These are phyloP conservation scores for Trichoplusia ni DNA, from an alignment of 1,140 invertebrate species.

Conservation along the genomic window DNA sequence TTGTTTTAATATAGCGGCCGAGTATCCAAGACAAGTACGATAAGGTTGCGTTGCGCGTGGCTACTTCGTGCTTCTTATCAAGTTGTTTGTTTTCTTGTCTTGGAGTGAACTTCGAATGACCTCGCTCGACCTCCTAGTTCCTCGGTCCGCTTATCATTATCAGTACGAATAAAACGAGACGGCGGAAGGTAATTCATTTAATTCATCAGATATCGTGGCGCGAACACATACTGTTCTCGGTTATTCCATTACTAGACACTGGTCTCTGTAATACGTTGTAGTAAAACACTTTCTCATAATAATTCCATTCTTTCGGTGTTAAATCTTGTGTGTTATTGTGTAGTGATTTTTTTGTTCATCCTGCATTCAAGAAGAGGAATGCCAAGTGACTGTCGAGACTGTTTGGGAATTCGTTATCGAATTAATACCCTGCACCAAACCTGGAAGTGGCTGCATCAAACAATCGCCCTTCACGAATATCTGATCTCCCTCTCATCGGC, in stretches of 20 bases:
- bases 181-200: slow-evolving; percentile 67
- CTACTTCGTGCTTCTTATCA: slow-evolving; percentile 74
- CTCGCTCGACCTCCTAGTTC: slow-evolving; percentile 74
- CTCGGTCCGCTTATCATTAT: slow-evolving; percentile 75
- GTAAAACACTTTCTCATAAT: not conserved
- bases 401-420: slow-evolving; percentile 92
- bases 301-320: slow-evolving; percentile 19
- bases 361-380: slow-evolving; percentile 88
- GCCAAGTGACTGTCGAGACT: slow-evolving; percentile 91
- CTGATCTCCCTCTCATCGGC: slow-evolving; percentile 89
- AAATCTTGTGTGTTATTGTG: slow-evolving; percentile 51
- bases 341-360: slow-evolving; percentile 78
- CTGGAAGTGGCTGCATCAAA: slow-evolving; percentile 96
- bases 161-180: slow-evolving; percentile 77
- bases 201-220: slow-evolving; percentile 61
- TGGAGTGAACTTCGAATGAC: slow-evolving; percentile 74
- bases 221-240: slow-evolving; percentile 43
- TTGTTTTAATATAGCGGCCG: slow-evolving; percentile 16
- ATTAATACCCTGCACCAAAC: slow-evolving; percentile 92
- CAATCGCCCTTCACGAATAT: slow-evolving; percentile 92
- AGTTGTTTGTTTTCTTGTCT: slow-evolving; percentile 69
- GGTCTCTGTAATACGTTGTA: not conserved
- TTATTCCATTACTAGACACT: not conserved
- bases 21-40: slow-evolving; percentile 22
- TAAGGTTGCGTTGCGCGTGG: slow-evolving; percentile 59